A percentile compares a stretch with the other conserved stretches of the same genome.
phyloP scores from a whole-genome alignment of 1,140 invertebrate species.

The Mizuhopecten yessoensis region DNA sequence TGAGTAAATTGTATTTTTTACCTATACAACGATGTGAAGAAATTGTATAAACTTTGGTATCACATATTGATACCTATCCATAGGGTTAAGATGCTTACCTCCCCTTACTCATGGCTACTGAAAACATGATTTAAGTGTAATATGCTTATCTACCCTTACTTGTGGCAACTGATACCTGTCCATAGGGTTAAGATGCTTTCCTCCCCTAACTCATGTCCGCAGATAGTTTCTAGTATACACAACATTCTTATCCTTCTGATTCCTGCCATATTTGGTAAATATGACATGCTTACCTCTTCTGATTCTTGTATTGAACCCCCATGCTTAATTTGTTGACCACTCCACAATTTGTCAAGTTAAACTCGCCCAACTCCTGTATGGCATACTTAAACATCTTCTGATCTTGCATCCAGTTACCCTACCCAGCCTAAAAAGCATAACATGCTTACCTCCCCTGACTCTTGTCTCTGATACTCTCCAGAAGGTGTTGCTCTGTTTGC shows the following conservation, averaged over 20 bases:
- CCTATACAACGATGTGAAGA: too few relatives aligned
- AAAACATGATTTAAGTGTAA: neutral
- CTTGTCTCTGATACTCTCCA: conserved; percentile 21
- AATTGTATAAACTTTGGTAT: too few relatives aligned
- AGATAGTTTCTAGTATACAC: neutral
- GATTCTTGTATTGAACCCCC: neutral
- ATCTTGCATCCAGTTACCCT: neutral
- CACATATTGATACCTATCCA: too few relatives aligned
- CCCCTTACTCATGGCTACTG: neutral
- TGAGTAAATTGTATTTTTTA: too few relatives aligned
- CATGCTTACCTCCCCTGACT: neutral
- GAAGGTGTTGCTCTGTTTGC: conserved; percentile 56
- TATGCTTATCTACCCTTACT: neutral
- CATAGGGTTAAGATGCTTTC: neutral
- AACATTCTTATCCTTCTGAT: too few relatives aligned
- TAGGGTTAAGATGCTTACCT: too few relatives aligned
- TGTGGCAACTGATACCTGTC: neutral
- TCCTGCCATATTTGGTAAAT: neutral
- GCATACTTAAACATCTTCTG: neutral
- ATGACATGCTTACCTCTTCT: neutral
- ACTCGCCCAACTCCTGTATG: neutral
- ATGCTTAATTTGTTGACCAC: too few relatives aligned
- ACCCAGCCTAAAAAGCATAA: neutral
- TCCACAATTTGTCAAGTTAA: too few relatives aligned
- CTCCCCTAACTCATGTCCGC: neutral